Evolutionary conservation across 2,888 invertebrate genomes (phyloP), one percentile per base, ranked within the genome.

Genomic region (Protula sp.): DNA sequence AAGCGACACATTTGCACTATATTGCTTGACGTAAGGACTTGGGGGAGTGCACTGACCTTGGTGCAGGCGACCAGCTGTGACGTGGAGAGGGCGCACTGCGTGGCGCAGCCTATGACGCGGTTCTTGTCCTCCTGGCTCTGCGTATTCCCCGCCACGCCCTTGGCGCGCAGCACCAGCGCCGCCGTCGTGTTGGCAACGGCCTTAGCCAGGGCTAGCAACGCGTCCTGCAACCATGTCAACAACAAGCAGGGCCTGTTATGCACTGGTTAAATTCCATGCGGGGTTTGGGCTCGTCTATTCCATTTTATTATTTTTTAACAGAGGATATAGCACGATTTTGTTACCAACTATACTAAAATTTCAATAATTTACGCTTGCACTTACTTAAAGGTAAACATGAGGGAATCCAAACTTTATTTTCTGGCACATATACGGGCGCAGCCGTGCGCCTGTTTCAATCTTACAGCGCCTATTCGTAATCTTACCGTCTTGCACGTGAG

Each of bases 101-200:
- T 97, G 1, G 99, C 99, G 0, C 94, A 92, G 0, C 92, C 91
- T 70, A 99, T 97, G 53, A 98, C 93, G 63, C 71, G 85, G 80
- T 92, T 91, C 82, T 92, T 91, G 30, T 66, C 64, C 3, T 87
- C 87, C 66, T 89, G 89, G 72, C 90, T 88, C 70, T 91, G 90
- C 68, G 91, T 91, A 54, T 83, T 83, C 0, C 92, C 91, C 0
- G 98, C 95, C 65, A 98, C 94, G 73, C 92, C 91, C 84, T 98
- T 97, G 0, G 98, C 97, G 77, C 93, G 92, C 58, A 98, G 85
- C 1, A 99, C 98, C 56, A 99, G 83, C 1, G 93, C 92, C 0
- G 99, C 98, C 0, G 99, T 97, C 1, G 95, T 93, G 79, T 97
- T 99, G 48, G 99, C 99, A 30, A 99, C 98, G 0, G 92, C 92